These are phyloP conservation scores for Tetramorium simillimum DNA, from an alignment of 1,140 invertebrate species.

Conservation along the genomic window DNA sequence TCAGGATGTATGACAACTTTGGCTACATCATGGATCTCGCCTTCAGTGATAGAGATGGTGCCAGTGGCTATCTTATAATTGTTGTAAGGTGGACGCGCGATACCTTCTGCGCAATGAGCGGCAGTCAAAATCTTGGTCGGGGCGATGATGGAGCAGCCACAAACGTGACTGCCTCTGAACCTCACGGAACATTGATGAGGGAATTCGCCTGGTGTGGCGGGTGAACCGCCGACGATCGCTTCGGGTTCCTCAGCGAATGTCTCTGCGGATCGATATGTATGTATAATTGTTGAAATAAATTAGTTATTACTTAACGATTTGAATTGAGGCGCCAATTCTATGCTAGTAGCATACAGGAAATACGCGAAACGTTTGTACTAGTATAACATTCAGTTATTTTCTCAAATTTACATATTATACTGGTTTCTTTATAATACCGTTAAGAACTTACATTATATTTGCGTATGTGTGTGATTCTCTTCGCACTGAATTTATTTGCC, in stretches of 20 bases:
- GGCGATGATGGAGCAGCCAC: slow-evolving; percentile 83
- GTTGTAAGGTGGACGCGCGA: slow-evolving; percentile 84
- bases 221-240: slow-evolving; percentile 81
- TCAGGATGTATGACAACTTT: slow-evolving; percentile 40
- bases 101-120: slow-evolving; percentile 82
- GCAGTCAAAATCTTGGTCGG: slow-evolving; percentile 83
- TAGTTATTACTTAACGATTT: no score
- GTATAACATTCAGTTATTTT: no score
- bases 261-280: slow-evolving; percentile 50
- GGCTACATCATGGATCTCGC: slow-evolving; percentile 18
- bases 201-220: slow-evolving; percentile 81
- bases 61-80: slow-evolving; percentile 52
- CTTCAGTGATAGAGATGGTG: background rate
- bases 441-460: no score
- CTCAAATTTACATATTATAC: no score
- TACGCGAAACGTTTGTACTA: no score
- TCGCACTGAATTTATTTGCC: no score
- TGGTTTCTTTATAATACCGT: no score
- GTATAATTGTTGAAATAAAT: no score
- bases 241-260: slow-evolving; percentile 43
- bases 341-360: no score
- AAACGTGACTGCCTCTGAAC: slow-evolving; percentile 66
- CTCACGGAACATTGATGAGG: slow-evolving; percentile 87
- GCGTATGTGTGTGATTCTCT: no score
- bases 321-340: no score